Percentiles rank a stretch among this genome's conserved stretches.
Evolutionary conservation across 53 echinoderm and acorn worm genomes (phyloP).

Genomic region (Holothuria scabra): DNA sequence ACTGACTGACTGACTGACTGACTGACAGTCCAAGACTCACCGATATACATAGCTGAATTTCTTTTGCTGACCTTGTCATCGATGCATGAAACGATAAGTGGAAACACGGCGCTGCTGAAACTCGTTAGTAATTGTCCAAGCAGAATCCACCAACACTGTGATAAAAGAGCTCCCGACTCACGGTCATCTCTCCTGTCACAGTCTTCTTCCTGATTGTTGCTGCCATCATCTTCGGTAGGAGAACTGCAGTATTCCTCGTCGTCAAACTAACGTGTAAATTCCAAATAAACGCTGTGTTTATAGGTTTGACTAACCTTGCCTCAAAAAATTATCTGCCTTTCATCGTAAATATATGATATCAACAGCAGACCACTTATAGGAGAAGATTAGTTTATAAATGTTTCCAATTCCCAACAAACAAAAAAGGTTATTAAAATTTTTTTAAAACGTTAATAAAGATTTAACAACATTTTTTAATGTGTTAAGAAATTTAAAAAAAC

Average conservation of each 20-base stretch:
- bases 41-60: conserved; percentile 22
- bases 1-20: too few species aligned
- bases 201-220: neutral
- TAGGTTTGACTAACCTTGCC: too few species aligned
- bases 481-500: too few species aligned
- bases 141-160: conserved; percentile 36
- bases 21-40: neutral
- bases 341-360: too few species aligned
- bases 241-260: neutral
- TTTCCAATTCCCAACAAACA: too few species aligned
- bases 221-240: neutral
- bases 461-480: too few species aligned
- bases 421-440: too few species aligned
- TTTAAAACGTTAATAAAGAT: too few species aligned
- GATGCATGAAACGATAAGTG: conserved; percentile 31
- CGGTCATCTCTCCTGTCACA: neutral
- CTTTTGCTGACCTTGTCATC: conserved; percentile 41
- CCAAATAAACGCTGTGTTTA: too few species aligned
- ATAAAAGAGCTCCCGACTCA: conserved; percentile 22
- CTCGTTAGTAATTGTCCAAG: conserved; percentile 28
- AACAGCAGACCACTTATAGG: too few species aligned
- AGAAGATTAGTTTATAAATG: too few species aligned
- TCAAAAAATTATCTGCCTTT: too few species aligned
- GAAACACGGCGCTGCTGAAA: conserved; percentile 33
- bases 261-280: neutral